Base-by-base conservation (phyloP, 2,888 invertebrate species). In the Oscheius sp. region DNA sequence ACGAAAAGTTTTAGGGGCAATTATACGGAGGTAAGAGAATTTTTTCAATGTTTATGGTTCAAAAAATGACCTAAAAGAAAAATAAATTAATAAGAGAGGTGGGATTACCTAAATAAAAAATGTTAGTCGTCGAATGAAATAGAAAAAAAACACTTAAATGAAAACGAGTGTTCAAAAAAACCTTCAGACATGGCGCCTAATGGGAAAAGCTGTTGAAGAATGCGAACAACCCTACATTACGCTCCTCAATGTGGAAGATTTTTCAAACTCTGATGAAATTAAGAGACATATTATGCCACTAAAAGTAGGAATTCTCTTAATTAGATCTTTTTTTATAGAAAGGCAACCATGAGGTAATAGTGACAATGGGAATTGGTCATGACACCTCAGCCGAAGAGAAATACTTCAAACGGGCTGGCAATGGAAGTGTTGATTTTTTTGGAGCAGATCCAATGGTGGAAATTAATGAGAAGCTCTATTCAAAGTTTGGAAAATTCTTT, bases 231-330 rank as follows among this genome's bases (percentile, higher is more conserved):
- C 59, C 12, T 59, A 44, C 28, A 44, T 44, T 8, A 9, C 41
- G 17, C 3, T 59, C 5, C 26, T 59, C 26, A 59, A 59, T 12
- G 26, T 74, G 24, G 45, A 64, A 2, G 71, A 69, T 32, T 70
- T 51, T 41, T 20, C 66, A 14, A 74, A 74, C 36, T 59, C 67
- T 17, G 74, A 74, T 38, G 74, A 74, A 41, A 67, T 67, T 2
- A 74, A 74, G 33, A 36, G 71, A 20, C 72, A 74, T 22, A 74
- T 72, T 56, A 36, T 68, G 2, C 67, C 68, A 2, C 56, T 67
- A 12, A 17, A 26, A 14, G 44, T 30, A 1, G 32, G 33, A 24
- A 12, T 8, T 9, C 24, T 22, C 24, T 22, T 47, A n/a, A 17
- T 45, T 17, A 8, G 36, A 36, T 5, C 12, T 22, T n/a, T 2